Evolutionary conservation across 2,888 invertebrate species (phyloP).

Genomic region (Abscondita cerata): DNA sequence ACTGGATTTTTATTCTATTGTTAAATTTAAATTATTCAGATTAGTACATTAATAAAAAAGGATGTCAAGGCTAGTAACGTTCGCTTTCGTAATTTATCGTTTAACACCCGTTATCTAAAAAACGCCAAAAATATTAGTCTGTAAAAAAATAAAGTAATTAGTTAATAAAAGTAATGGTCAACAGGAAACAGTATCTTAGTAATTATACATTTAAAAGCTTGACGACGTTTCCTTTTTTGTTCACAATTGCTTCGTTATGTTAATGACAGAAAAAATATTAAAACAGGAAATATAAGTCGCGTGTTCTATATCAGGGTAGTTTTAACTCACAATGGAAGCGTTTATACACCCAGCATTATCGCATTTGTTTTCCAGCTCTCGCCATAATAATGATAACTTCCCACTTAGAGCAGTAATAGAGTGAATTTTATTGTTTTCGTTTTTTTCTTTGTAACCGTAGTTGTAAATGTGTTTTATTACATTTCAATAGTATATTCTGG

Average conservation of each 20-base stretch:
- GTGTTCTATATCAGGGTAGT: slow-evolving; percentile 32
- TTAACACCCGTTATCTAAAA: no score
- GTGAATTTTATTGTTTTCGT: slow-evolving; percentile 13
- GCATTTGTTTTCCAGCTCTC: slow-evolving; percentile 27
- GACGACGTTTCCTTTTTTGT: slow-evolving; percentile 25
- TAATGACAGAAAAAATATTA: slow-evolving; percentile 30
- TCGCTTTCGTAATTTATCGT: no score
- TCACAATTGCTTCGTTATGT: slow-evolving; percentile 21
- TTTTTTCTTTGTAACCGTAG: background rate
- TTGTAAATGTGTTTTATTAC: no score
- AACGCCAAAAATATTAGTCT: no score
- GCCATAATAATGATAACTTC: slow-evolving; percentile 21
- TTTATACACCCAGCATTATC: slow-evolving; percentile 29
- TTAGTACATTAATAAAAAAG: no score
- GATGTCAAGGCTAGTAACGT: no score
- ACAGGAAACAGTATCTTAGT: slow-evolving; percentile 10
- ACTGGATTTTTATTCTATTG: no score
- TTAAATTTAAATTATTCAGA: no score
- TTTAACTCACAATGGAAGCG: slow-evolving; percentile 31
- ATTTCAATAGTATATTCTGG: no score
- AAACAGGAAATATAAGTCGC: slow-evolving; percentile 32
- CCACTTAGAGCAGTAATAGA: slow-evolving; percentile 1
- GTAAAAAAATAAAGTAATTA: slow-evolving; percentile 19
- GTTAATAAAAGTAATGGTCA: slow-evolving; percentile 15
- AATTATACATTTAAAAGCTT: slow-evolving; percentile 26